Evolutionary conservation across 2,797 vertebrate species (phyloP).

Genomic region (Chiloscyllium punctatum): DNA sequence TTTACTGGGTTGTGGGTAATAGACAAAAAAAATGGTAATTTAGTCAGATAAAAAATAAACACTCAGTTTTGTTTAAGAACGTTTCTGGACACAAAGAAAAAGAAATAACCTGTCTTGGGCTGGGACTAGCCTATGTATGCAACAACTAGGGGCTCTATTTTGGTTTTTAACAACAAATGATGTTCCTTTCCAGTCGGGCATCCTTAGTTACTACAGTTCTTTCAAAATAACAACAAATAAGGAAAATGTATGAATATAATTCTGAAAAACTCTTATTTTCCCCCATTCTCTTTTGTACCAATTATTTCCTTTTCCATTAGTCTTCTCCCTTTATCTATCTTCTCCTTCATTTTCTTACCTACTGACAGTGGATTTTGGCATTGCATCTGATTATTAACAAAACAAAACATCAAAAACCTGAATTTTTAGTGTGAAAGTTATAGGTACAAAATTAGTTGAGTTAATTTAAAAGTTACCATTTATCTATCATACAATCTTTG

Average conservation of each 20-base stretch:
- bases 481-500: not conserved
- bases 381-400: not conserved
- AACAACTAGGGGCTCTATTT: no score
- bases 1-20: no score
- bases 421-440: not conserved
- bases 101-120: no score
- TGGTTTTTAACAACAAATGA: no score
- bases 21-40: no score
- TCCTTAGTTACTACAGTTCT: not conserved
- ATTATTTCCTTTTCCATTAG: no score
- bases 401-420: not conserved
- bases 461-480: not conserved
- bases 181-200: no score
- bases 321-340: not conserved
- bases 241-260: not conserved
- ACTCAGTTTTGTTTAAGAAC: no score
- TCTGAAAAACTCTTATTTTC: not conserved
- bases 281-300: not conserved
- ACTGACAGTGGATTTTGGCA: not conserved
- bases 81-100: no score
- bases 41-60: no score
- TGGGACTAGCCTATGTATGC: no score
- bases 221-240: not conserved
- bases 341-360: not conserved
- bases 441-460: not conserved